Conservation (phyloP, 1,140 invertebrate species). For the Brachionus asplanchnoidis region DNA sequence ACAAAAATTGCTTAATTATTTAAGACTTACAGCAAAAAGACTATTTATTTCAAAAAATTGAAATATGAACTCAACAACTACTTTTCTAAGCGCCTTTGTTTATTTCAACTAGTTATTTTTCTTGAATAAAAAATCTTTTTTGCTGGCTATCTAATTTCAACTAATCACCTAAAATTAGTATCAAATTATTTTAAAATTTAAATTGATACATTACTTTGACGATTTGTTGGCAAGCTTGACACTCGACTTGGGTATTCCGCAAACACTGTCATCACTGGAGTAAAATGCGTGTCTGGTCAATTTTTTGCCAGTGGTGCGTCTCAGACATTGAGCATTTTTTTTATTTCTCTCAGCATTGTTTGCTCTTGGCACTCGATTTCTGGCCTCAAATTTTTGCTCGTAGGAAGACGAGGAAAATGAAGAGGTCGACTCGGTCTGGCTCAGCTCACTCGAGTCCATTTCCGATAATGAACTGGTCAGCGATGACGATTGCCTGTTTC, state of each 20-base stretch:
- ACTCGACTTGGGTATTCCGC: constrained; percentile 38
- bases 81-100: neutral
- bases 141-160: neutral
- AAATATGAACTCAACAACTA: neutral
- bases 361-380: neutral
- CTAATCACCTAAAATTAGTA: neutral
- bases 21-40: neutral
- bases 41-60: neutral
- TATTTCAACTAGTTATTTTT: neutral
- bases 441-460: neutral
- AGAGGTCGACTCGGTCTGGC: neutral
- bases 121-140: neutral
- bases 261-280: constrained; percentile 40
- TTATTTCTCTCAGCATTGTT: neutral
- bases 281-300: constrained; percentile 2
- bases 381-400: neutral
- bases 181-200: neutral
- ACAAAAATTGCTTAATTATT: neutral
- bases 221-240: neutral
- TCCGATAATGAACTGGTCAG: neutral
- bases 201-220: neutral
- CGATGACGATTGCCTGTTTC: neutral
- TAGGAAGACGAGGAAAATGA: neutral
- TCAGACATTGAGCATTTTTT: neutral
- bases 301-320: neutral